Evolutionary conservation across 1,140 invertebrate species (phyloP).

Genomic region (Drosophila persimilis): DNA sequence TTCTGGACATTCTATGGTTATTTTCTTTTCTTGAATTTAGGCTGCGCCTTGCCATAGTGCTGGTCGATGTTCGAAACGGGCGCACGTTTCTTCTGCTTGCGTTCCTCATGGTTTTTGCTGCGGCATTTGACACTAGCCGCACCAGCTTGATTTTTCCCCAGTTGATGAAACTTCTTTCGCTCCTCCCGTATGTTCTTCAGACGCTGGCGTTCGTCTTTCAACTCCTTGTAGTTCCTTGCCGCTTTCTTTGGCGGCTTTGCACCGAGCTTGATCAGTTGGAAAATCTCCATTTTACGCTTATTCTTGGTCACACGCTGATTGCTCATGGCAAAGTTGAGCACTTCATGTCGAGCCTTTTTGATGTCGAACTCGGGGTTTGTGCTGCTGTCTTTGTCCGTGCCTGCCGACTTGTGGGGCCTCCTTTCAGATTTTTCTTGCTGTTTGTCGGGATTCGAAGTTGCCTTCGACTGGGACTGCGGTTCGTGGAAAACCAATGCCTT

Average conservation of each 20-base stretch:
- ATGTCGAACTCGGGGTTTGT: conserved; percentile 84
- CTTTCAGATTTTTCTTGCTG: not conserved
- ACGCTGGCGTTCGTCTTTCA: conserved; percentile 82
- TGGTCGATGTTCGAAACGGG: conserved; percentile 73
- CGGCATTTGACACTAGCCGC: conserved; percentile 83
- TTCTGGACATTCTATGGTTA: conserved; percentile 23
- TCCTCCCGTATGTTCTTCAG: conserved; percentile 76
- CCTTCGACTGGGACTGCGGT: conserved; percentile 26
- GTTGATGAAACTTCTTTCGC: conserved; percentile 83
- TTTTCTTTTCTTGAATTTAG: conserved; percentile 74
- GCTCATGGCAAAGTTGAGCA: conserved; percentile 86
- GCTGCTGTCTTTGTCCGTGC: not conserved
- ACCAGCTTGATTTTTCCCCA: conserved; percentile 84
- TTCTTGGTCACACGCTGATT: conserved; percentile 85
- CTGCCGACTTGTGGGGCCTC: not conserved
- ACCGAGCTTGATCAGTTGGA: conserved; percentile 86
- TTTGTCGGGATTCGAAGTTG: not conserved
- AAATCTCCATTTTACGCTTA: conserved; percentile 85
- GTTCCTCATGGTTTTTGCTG: conserved; percentile 79
- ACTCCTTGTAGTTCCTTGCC: conserved; percentile 85
- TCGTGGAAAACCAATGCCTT: conserved; percentile 64
- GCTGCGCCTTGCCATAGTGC: conserved; percentile 75
- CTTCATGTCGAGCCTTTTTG: conserved; percentile 85
- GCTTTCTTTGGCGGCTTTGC: conserved; percentile 86
- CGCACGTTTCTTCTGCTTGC: conserved; percentile 77